A percentile compares a stretch with the other conserved stretches of the same genome.
Evolutionary conservation across 2,888 invertebrate species (phyloP).

Genomic region (Clostera curtula): DNA sequence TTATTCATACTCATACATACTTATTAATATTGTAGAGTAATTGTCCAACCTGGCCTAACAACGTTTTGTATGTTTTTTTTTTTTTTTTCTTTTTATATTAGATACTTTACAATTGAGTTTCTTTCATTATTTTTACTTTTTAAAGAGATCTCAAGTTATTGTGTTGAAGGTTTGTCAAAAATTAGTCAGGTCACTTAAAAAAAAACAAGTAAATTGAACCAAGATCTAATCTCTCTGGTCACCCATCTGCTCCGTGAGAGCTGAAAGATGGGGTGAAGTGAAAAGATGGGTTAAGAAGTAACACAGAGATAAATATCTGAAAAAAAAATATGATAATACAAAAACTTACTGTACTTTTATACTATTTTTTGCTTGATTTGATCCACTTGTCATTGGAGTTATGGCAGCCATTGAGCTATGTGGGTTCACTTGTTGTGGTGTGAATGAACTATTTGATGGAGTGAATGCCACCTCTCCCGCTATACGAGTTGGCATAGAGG

Average conservation of each 20-base stretch:
- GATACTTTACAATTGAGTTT: too few relatives aligned
- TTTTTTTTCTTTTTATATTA: too few relatives aligned
- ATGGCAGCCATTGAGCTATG: slow-evolving; percentile 70
- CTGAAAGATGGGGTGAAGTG: not conserved
- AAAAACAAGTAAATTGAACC: slow-evolving; percentile 1
- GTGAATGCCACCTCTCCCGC: slow-evolving; percentile 56
- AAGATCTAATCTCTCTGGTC: not conserved
- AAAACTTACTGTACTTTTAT: slow-evolving; percentile 75
- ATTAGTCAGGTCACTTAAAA: not conserved
- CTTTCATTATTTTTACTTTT: too few relatives aligned
- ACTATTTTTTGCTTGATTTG: slow-evolving; percentile 74
- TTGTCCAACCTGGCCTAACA: too few relatives aligned
- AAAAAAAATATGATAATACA: not conserved
- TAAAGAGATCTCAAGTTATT: too few relatives aligned
- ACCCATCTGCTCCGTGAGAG: not conserved
- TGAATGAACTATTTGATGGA: slow-evolving; percentile 53
- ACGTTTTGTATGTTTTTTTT: too few relatives aligned
- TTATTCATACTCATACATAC: too few relatives aligned
- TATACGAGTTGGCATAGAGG: too few relatives aligned
- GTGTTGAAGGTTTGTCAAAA: too few relatives aligned
- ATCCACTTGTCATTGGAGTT: slow-evolving; percentile 68
- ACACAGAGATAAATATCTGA: not conserved
- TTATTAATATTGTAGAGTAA: too few relatives aligned
- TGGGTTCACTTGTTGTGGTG: slow-evolving; percentile 64
- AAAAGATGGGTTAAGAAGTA: not conserved